These are phyloP conservation scores for Pentamera pediparva DNA, from an alignment of 53 echinoderm and acorn worm genomes.

Conservation along the genomic window DNA sequence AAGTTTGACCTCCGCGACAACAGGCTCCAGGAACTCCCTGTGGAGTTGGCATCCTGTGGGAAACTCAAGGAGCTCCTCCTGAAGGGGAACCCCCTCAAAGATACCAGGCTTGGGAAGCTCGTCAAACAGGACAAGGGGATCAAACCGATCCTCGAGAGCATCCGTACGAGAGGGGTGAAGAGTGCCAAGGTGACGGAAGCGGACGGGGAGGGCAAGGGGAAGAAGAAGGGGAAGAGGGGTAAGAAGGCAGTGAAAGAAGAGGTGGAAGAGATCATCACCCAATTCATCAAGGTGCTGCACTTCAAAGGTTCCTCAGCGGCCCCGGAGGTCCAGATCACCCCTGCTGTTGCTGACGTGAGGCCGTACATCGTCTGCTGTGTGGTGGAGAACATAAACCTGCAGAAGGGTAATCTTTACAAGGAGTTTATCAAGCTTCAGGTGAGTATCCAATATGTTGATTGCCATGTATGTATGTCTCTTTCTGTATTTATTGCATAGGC, in stretches of 20 bases:
- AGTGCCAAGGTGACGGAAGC: background rate
- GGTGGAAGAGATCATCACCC: conserved; percentile 46
- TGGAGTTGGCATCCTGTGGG: conserved; percentile 54
- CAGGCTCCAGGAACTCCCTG: conserved; percentile 56
- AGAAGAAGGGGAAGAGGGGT: conserved; percentile 48
- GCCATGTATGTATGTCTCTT: background rate
- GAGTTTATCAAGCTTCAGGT: conserved; percentile 91
- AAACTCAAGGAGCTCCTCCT: conserved; percentile 68
- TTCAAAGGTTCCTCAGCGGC: conserved; percentile 28
- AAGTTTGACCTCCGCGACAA: conserved; percentile 69
- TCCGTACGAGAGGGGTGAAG: conserved; percentile 52
- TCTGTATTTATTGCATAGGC: too few relatives aligned
- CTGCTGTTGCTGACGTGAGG: conserved; percentile 56
- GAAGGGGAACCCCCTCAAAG: conserved; percentile 68
- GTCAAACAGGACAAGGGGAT: conserved; percentile 61
- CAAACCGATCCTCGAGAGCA: conserved; percentile 74
- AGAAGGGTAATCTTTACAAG: conserved; percentile 62
- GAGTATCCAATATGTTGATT: background rate
- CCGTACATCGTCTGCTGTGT: conserved; percentile 89
- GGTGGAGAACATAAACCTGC: conserved; percentile 62
- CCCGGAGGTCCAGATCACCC: conserved; percentile 53
- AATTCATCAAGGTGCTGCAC: conserved; percentile 54
- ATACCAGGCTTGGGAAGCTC: conserved; percentile 67
- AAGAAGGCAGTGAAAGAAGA: conserved; percentile 25
- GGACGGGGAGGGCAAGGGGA: conserved; percentile 38